Percentiles rank a stretch among this genome's conserved stretches.
Conservation (phyloP, 2,888 invertebrate genomes). For the Aspidiotus destructor region DNA sequence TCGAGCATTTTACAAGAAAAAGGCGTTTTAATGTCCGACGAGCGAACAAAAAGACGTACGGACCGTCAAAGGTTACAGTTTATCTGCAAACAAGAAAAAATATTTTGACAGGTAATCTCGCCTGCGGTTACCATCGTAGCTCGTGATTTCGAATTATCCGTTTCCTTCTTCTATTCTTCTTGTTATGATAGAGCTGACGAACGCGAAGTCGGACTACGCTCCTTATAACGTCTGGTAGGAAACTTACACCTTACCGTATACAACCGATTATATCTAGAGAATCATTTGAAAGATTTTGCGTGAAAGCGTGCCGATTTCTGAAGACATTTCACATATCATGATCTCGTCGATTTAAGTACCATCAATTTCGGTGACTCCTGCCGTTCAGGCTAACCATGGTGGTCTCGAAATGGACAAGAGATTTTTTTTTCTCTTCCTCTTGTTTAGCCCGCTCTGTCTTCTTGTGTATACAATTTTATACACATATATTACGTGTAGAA, state of each 20-base stretch:
- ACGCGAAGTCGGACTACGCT: too few species aligned
- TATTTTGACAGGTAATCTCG: constrained; percentile 32
- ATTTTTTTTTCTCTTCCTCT: background rate
- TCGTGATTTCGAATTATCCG: background rate
- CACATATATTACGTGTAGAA: constrained; percentile 3
- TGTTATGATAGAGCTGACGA: background rate
- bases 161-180: background rate
- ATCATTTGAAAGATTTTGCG: constrained; percentile 1
- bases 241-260: background rate
- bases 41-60: background rate
- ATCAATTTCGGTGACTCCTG: constrained; percentile 21
- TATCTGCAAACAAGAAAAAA: constrained; percentile 27
- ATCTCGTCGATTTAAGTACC: constrained; percentile 19
- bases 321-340: constrained; percentile 4
- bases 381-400: constrained; percentile 18
- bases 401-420: constrained; percentile 11
- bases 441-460: background rate
- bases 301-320: constrained; percentile 30
- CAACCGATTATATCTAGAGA: background rate
- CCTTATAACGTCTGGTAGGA: too few species aligned
- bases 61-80: constrained; percentile 9
- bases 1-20: constrained; percentile 9
- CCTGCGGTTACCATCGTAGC: constrained; percentile 28
- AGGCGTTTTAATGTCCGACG: constrained; percentile 5
- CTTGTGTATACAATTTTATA: background rate